These are phyloP conservation scores for Hapalemur alaotrensis DNA, from an alignment of 2,797 vertebrate species.

Conservation along the genomic window DNA sequence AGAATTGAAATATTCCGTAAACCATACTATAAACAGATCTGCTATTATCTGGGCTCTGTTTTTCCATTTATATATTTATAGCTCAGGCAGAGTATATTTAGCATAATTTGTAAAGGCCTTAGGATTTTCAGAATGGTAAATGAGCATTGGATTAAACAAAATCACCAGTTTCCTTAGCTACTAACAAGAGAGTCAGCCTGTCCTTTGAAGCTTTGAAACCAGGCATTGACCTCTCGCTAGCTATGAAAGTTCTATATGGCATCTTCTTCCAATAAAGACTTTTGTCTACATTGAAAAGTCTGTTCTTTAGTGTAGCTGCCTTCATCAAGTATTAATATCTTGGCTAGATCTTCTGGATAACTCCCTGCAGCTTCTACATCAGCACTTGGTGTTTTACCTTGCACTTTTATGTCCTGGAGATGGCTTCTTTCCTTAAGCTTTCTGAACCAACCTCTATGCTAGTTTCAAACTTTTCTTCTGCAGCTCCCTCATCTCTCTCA, in stretches of 20 bases:
- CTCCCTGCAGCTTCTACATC: background rate
- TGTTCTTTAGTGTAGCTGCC: background rate
- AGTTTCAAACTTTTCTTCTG: background rate
- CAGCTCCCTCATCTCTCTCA: background rate
- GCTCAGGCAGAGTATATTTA: background rate
- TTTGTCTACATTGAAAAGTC: background rate
- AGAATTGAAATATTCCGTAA: background rate
- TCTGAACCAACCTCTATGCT: background rate
- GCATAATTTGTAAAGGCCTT: background rate
- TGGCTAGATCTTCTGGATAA: background rate
- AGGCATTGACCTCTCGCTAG: background rate
- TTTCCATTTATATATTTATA: too few species aligned
- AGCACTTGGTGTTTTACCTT: background rate
- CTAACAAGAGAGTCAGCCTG: background rate
- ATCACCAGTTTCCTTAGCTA: background rate
- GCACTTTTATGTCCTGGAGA: background rate
- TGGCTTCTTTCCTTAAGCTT: background rate
- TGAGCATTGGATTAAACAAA: background rate
- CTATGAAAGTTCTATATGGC: background rate
- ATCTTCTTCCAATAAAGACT: background rate
- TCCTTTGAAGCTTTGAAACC: background rate
- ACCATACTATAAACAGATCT: background rate
- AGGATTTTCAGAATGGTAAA: background rate
- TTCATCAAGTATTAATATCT: background rate
- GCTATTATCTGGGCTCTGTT: background rate